Evolutionary conservation across 2,888 invertebrate species (phyloP).

Genomic region (Microctonus hyperodae): DNA sequence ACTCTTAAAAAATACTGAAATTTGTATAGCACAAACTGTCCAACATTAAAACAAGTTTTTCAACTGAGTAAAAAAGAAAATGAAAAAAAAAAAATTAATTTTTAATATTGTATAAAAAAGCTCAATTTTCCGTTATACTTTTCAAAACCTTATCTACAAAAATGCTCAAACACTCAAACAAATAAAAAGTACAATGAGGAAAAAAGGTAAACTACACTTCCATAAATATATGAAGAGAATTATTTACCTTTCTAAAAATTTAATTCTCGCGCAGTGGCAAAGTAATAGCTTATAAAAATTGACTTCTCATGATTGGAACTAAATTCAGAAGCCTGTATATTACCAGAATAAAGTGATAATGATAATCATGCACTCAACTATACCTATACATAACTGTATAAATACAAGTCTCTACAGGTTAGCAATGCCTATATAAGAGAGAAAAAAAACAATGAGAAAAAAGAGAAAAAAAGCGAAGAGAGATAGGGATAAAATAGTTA

Average conservation of each 20-base stretch:
- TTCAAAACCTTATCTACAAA: too few relatives aligned
- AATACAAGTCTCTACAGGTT: neutral
- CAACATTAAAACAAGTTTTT: too few relatives aligned
- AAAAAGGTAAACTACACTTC: too few relatives aligned
- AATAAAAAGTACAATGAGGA: too few relatives aligned
- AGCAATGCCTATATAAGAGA: neutral
- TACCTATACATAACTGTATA: neutral
- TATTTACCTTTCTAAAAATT: neutral
- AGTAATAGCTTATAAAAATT: neutral
- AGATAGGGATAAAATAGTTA: neutral
- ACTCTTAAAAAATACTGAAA: too few relatives aligned
- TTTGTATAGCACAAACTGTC: too few relatives aligned
- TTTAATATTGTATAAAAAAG: too few relatives aligned
- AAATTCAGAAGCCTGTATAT: neutral
- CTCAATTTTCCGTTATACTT: too few relatives aligned
- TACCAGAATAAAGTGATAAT: neutral
- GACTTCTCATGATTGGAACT: neutral
- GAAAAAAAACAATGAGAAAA: neutral
- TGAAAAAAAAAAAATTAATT: too few relatives aligned
- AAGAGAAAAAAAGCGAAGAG: neutral
- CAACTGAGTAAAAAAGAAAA: too few relatives aligned
- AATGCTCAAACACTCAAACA: too few relatives aligned
- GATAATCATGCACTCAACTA: neutral
- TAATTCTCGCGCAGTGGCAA: neutral
- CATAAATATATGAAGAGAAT: too few relatives aligned